Conservation (phyloP, 2,888 invertebrate genomes). For the Helicoverpa assulta region DNA sequence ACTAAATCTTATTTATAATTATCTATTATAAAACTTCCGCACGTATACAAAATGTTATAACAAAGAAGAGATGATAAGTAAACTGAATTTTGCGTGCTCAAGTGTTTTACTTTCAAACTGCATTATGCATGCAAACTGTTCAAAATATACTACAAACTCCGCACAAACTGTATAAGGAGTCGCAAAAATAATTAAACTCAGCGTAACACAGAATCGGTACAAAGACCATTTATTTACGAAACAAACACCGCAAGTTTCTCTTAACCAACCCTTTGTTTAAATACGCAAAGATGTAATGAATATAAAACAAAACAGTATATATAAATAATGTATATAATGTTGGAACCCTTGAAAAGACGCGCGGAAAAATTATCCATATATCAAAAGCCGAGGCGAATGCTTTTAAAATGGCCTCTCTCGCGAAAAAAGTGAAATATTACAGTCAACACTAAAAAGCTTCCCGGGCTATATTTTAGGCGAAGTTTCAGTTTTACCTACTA, state of each 20-base stretch:
- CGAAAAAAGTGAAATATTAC: slow-evolving; percentile 69
- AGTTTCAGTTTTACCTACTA: slow-evolving; percentile 36
- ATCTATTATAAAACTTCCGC: background rate
- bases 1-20: too few relatives aligned
- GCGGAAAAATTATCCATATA: slow-evolving; percentile 63
- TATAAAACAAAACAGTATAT: slow-evolving; percentile 7
- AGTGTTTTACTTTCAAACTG: background rate
- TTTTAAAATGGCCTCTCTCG: slow-evolving; percentile 65
- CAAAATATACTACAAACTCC: background rate
- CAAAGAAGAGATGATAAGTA: background rate
- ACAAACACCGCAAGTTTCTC: slow-evolving; percentile 1
- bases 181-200: slow-evolving; percentile 15
- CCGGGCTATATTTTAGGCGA: slow-evolving; percentile 41
- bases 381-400: slow-evolving; percentile 65
- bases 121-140: slow-evolving; percentile 8
- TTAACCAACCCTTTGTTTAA: slow-evolving; percentile 9
- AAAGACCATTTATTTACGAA: slow-evolving; percentile 12
- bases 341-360: slow-evolving; percentile 38
- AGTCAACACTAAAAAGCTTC: slow-evolving; percentile 70
- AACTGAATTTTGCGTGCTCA: background rate
- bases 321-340: slow-evolving; percentile 24
- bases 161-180: slow-evolving; percentile 4
- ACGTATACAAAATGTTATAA: background rate
- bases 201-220: background rate
- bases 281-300: slow-evolving; percentile 20